Evolutionary conservation across 2,888 invertebrate genomes (phyloP).

Genomic region (Amphipyra tragopoginis): DNA sequence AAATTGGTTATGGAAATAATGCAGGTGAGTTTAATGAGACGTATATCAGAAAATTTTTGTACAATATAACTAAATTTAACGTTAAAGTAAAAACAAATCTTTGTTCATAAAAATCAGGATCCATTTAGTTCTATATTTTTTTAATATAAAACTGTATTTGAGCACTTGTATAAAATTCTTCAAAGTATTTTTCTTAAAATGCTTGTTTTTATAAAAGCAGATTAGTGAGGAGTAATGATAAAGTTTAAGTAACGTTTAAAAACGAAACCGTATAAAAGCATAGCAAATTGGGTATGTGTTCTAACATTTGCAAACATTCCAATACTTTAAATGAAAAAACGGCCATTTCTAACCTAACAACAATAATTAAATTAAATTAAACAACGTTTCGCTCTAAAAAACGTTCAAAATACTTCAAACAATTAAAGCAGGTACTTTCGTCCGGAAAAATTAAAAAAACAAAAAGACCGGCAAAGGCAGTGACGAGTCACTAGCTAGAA

Average conservation of each 20-base stretch:
- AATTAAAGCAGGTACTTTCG: constrained; percentile 26
- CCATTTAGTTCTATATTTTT: too few species aligned
- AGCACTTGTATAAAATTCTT: too few species aligned
- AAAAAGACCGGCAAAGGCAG: constrained; percentile 35
- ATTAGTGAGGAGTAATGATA: not conserved
- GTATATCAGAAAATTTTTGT: not conserved
- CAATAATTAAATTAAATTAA: constrained; percentile 11
- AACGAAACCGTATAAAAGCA: too few species aligned
- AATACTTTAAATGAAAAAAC: constrained; percentile 35
- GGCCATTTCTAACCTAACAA: constrained; percentile 22
- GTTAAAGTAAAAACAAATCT: too few species aligned
- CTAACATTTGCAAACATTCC: constrained; percentile 37
- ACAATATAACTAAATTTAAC: too few species aligned
- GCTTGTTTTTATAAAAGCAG: too few species aligned
- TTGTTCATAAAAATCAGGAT: too few species aligned
- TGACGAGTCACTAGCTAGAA: constrained; percentile 61
- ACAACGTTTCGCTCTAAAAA: constrained; percentile 3
- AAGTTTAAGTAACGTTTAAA: too few species aligned
- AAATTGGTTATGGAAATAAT: not conserved
- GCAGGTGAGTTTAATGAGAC: not conserved
- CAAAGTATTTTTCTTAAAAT: too few species aligned
- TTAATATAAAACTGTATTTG: too few species aligned
- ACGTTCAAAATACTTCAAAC: constrained; percentile 30
- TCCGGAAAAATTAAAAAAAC: constrained; percentile 36
- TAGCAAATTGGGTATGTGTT: too few species aligned